Evolutionary conservation across 64 coral and sea anemone genomes (phyloP), one percentile per base, ranked within the genome.

Genomic region (Pocillopora verrucosa): DNA sequence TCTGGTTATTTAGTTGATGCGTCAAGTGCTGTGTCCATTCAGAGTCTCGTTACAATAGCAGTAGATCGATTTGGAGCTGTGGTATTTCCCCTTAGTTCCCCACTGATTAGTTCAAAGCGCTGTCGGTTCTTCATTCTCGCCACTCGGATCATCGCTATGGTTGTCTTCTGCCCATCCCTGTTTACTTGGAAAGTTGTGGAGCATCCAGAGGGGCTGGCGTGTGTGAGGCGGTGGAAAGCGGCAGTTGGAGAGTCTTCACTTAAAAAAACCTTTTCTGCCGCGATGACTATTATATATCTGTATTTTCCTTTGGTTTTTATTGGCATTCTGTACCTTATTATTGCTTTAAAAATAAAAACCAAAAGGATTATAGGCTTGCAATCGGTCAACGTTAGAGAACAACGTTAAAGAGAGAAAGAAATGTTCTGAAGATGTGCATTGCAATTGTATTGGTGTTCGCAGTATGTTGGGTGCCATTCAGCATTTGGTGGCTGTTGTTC

Each of bases 21-120:
- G 0, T 75, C 73, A 30, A 75, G 16, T 38, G 34, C 30, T 24
- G 73, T 75, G 73, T 75, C 73, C 6, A 24, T 70, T 70, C 67
- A 70, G 20, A 70, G 67, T 24, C 20, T 85, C 16, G 4, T 85
- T 85, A 36, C 70, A 20, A 85, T 70, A 24, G 67, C 67, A 70
- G 67, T 70, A 20, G 67, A 70, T 70, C 67, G 67, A 70, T 70
- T 70, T 70, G 11, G 67, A 7, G 67, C 67, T 24, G 67, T 70
- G 22, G 22, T 70, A 70, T 75, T 41, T 75, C 34, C 73, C 10
- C 34, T 75, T 15, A 35, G 73, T 75, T 75, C 12, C 34, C 73
- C 73, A 36, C 9, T 75, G 13, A 36, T 75, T 13, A 37, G 35
- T 16, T 75, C 73, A 75, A 75, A 75, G 17, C 34, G 34, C 30